These are phyloP conservation scores for Paralichthys olivaceus DNA, from an alignment of 2,113 vertebrate genomes.

Conservation along the genomic window DNA sequence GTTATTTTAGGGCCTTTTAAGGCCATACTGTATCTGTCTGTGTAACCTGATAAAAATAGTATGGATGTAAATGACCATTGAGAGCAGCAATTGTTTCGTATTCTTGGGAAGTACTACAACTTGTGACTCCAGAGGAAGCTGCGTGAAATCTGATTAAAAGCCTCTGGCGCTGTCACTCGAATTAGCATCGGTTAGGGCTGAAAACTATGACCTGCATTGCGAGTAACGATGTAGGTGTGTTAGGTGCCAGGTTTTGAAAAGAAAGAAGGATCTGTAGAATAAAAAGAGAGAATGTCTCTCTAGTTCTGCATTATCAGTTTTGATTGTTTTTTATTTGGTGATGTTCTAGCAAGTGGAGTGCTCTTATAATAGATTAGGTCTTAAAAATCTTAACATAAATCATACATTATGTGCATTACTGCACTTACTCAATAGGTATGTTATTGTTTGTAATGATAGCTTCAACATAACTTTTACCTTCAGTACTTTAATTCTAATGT, in stretches of 20 bases:
- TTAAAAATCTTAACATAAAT: too few species aligned
- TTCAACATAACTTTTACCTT: background rate
- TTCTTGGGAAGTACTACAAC: background rate
- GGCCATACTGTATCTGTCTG: constrained; percentile 21
- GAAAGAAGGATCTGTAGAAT: background rate
- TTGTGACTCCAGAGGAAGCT: too few species aligned
- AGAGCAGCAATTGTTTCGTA: background rate
- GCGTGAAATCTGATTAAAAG: background rate
- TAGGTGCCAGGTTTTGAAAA: background rate
- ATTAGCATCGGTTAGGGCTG: background rate
- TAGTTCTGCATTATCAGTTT: too few species aligned
- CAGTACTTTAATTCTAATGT: background rate
- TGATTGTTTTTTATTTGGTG: too few species aligned
- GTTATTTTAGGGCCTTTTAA: constrained; percentile 42
- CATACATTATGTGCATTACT: too few species aligned
- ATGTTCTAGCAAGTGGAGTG: too few species aligned
- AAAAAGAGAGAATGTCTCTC: too few species aligned
- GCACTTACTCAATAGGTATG: too few species aligned
- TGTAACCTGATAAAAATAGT: constrained; percentile 5
- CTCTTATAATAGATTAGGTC: too few species aligned
- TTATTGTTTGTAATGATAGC: background rate
- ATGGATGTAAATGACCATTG: background rate
- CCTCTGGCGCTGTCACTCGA: background rate
- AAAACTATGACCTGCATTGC: background rate
- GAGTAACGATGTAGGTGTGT: background rate